Percentiles rank a stretch among this genome's conserved stretches.
Conservation (phyloP, 2,797 vertebrate species). For the Adrianichthys oophorus region DNA sequence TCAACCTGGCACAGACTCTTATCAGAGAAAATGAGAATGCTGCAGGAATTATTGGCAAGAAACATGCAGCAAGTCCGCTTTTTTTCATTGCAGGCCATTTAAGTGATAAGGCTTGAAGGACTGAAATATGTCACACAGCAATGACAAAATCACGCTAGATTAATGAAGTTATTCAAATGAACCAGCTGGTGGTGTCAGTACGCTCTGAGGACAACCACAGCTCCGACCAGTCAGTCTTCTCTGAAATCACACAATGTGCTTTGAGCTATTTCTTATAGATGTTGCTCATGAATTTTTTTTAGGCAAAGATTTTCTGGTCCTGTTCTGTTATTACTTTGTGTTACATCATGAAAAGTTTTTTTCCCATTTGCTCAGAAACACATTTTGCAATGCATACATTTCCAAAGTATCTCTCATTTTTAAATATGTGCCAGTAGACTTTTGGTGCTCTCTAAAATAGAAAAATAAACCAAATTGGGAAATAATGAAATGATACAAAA, state of each 20-base stretch:
- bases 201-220: conserved; percentile 36
- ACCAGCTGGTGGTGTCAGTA: conserved; percentile 27
- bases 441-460: too few relatives aligned
- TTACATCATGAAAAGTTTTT: too few relatives aligned
- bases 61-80: conserved; percentile 32
- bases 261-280: conserved; percentile 20
- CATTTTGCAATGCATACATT: too few relatives aligned
- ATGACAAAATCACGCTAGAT: conserved; percentile 5
- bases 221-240: conserved; percentile 41
- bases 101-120: conserved; percentile 35
- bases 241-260: conserved; percentile 12
- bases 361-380: too few relatives aligned
- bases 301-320: conserved; percentile 5
- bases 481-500: too few relatives aligned
- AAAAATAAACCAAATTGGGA: too few relatives aligned
- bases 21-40: conserved; percentile 40
- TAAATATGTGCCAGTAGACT: too few relatives aligned
- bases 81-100: conserved; percentile 49
- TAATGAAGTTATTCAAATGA: conserved; percentile 27
- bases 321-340: too few relatives aligned
- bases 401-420: too few relatives aligned
- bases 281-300: conserved; percentile 23
- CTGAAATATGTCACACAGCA: conserved; percentile 23
- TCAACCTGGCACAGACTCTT: conserved; percentile 26
- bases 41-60: conserved; percentile 13